Evolutionary conservation across 2,888 invertebrate species (phyloP).

Genomic region (Lamellibrachia columna): DNA sequence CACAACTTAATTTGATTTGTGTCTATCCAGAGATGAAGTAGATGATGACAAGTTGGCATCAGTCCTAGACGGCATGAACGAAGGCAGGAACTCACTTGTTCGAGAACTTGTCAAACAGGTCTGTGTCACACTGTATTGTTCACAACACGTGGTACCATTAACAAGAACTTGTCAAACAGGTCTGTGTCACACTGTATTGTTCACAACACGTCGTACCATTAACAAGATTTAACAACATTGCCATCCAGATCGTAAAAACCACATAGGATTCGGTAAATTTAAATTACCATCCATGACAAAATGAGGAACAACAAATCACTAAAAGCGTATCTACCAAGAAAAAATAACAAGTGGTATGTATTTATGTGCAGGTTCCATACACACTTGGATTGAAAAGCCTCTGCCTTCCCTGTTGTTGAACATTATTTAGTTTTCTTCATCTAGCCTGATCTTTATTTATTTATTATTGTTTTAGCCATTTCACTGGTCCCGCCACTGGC

Average conservation of each 20-base stretch:
- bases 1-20: neutral
- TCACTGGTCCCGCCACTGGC: too few relatives aligned
- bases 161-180: neutral
- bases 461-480: too few relatives aligned
- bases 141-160: neutral
- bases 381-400: neutral
- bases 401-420: neutral
- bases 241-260: too few relatives aligned
- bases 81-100: slow-evolving; percentile 46
- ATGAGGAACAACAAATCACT: neutral
- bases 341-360: neutral
- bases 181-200: neutral
- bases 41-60: slow-evolving; percentile 43
- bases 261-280: neutral
- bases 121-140: neutral
- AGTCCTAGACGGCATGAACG: slow-evolving; percentile 46
- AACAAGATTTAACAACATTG: too few relatives aligned
- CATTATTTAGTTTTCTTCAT: neutral
- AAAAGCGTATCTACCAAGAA: neutral
- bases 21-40: neutral
- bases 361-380: neutral
- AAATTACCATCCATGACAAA: neutral
- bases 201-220: neutral
- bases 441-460: too few relatives aligned
- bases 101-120: slow-evolving; percentile 55